Evolutionary conservation across 2,113 vertebrate genomes (phyloP), one percentile per base, ranked within the genome.

Genomic region (Trogon melanurus): DNA sequence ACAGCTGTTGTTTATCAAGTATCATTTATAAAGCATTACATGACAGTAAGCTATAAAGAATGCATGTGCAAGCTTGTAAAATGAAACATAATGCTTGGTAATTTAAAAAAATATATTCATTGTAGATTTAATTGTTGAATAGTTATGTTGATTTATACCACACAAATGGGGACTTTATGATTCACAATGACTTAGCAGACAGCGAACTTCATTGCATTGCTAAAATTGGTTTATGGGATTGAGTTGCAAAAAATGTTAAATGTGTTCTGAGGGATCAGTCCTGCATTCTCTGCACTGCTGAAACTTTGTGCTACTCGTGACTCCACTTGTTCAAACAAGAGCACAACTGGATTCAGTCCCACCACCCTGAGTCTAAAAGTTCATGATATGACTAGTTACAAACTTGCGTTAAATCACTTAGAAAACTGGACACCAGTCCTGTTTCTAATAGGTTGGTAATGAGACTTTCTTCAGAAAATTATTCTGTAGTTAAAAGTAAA

Each of bases 21-120:
- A 73, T 96, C 66, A 96, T 96, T 98, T 97, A 95, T 91, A 97
- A 97, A 97, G 89, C 97, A 96, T 95, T 96, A 96, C 87, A 86
- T 70, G 93, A 97, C 96, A 94, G 85, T 95, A 81, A 94, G 92
- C 89, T 95, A 94, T 96, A 96, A 98, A 96, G 94, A 95, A 95
- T 92, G 66, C n/a, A 91, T 65, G 47, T 58, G 47, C 82, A 91
- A 94, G 89, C 72, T 97, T 97, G 71, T 96, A 96, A 97, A 97
- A 97, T 92, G 78, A 97, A 97, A 95, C 82, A 89, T 94, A 96
- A 95, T 91, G 83, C 56, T 94, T 92, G 65, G 75, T 93, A 96
- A 97, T 96, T 97, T 90, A 83, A 96, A 96, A 83, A 91, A 95
- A 96, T 96, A 93, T 86, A 95, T 96, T 97, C 85, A 95, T 95